phyloP scores from a whole-genome alignment of 2,888 invertebrate species.

The Drosophila engyochracea region DNA sequence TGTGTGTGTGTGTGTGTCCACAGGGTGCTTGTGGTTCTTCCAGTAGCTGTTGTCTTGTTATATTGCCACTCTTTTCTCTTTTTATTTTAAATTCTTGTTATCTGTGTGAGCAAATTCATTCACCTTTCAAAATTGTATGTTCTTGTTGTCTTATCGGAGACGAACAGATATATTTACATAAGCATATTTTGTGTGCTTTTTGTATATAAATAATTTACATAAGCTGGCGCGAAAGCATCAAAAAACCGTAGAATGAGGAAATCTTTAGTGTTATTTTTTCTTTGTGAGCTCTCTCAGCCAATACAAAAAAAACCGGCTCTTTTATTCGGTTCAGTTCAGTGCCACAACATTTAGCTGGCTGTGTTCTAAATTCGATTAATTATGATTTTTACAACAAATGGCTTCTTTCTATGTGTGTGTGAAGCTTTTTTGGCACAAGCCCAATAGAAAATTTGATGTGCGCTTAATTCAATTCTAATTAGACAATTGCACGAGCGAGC shows the following conservation, averaged over 20 bases:
- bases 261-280: constrained; percentile 36
- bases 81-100: constrained; percentile 44
- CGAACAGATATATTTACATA: constrained; percentile 41
- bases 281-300: constrained; percentile 18
- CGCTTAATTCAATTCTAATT: constrained; percentile 74
- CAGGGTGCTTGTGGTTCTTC: constrained; percentile 42
- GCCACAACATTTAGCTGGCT: constrained; percentile 57
- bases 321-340: constrained; percentile 32
- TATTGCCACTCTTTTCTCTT: constrained; percentile 21
- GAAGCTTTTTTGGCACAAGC: constrained; percentile 40
- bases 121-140: constrained; percentile 58
- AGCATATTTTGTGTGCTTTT: constrained; percentile 55
- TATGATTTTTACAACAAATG: constrained; percentile 63
- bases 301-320: constrained; percentile 55
- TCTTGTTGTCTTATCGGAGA: constrained; percentile 48
- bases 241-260: constrained; percentile 40
- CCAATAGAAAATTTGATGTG: constrained; percentile 30
- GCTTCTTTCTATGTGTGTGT: constrained; percentile 19
- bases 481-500: constrained; percentile 58
- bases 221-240: constrained; percentile 45
- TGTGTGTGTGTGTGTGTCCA: constrained; percentile 7
- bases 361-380: constrained; percentile 78
- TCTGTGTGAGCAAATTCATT: constrained; percentile 67
- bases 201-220: constrained; percentile 54
- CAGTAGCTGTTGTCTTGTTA: constrained; percentile 27